A percentile compares a stretch with the other conserved stretches of the same genome.
Conservation (phyloP, 1,140 invertebrate species). For the Dolichoris vasculosae region DNA sequence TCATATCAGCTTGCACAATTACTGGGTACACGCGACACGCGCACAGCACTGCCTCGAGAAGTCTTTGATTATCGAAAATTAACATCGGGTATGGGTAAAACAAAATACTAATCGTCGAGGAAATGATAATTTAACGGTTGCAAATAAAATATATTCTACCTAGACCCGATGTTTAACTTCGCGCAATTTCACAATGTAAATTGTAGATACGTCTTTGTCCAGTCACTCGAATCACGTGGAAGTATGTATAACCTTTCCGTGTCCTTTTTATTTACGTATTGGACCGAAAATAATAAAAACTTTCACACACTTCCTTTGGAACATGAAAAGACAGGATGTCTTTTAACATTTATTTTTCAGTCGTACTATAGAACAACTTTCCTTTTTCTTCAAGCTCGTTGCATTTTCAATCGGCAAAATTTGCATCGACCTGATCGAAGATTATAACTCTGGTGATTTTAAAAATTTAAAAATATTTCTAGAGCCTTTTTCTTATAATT, state of each 20-base stretch:
- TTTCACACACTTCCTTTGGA: conserved; percentile 46
- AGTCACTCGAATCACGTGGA: conserved; percentile 45
- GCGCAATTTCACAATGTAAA: conserved; percentile 33
- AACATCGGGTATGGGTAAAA: conserved; percentile 41
- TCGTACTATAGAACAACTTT: conserved; percentile 25
- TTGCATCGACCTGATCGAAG: not conserved
- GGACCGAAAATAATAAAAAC: conserved; percentile 33
- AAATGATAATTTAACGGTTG: not conserved
- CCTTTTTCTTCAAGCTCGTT: conserved; percentile 22
- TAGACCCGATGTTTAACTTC: conserved; percentile 35
- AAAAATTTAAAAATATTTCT: conserved; percentile 31
- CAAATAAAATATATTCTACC: conserved; percentile 21
- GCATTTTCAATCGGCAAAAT: conserved; percentile 14
- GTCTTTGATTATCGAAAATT: not conserved
- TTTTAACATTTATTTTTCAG: conserved; percentile 27
- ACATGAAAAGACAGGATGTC: conserved; percentile 6
- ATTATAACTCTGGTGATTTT: conserved; percentile 25
- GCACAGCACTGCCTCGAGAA: conserved; percentile 55
- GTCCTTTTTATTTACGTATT: conserved; percentile 4
- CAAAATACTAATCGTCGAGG: not conserved
- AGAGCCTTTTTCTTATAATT: not conserved
- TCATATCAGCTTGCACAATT: conserved; percentile 63
- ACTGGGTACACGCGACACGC: conserved; percentile 59
- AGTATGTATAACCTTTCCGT: conserved; percentile 29
- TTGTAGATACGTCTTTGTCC: conserved; percentile 2